Percentiles rank a stretch among this genome's conserved stretches.
Conservation (phyloP, 1,140 invertebrate genomes). For the Drosophila ironensis region DNA sequence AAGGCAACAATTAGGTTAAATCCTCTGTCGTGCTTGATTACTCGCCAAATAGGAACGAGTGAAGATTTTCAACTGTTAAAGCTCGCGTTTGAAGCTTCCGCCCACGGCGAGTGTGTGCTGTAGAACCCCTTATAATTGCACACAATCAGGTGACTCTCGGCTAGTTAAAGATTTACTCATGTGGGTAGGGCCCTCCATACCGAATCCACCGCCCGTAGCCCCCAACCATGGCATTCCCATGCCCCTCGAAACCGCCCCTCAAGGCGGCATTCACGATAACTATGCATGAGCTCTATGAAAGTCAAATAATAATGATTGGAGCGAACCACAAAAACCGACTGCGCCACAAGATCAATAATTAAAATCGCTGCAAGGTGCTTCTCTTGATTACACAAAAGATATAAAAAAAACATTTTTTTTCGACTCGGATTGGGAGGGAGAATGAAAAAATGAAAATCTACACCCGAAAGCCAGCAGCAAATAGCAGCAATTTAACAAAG, state of each 20-base stretch:
- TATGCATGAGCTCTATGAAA: conserved; percentile 33
- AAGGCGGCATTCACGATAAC: conserved; percentile 25
- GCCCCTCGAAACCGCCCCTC: background rate
- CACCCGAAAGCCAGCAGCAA: conserved; percentile 8
- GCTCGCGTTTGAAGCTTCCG: background rate
- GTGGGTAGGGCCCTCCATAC: conserved; percentile 21
- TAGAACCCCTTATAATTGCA: conserved; percentile 23
- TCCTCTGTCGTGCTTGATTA: background rate
- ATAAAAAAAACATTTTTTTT: conserved; percentile 12
- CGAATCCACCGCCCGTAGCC: background rate
- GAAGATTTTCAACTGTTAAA: background rate
- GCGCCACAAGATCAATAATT: conserved; percentile 49
- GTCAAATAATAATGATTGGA: conserved; percentile 44
- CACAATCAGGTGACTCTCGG: conserved; percentile 39
- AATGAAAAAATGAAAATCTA: conserved; percentile 14
- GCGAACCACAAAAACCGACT: conserved; percentile 40
- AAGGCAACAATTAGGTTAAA: too few species aligned
- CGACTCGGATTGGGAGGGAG: background rate
- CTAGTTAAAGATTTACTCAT: conserved; percentile 33
- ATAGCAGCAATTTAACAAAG: conserved; percentile 16
- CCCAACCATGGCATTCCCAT: background rate
- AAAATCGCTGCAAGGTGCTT: conserved; percentile 43
- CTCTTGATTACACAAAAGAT: conserved; percentile 36
- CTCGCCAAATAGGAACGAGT: background rate
- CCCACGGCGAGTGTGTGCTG: conserved; percentile 1